A percentile compares a stretch with the other conserved stretches of the same genome.
These are phyloP conservation scores for Congeria kusceri DNA, from an alignment of 2,888 invertebrate species.

Conservation along the genomic window DNA sequence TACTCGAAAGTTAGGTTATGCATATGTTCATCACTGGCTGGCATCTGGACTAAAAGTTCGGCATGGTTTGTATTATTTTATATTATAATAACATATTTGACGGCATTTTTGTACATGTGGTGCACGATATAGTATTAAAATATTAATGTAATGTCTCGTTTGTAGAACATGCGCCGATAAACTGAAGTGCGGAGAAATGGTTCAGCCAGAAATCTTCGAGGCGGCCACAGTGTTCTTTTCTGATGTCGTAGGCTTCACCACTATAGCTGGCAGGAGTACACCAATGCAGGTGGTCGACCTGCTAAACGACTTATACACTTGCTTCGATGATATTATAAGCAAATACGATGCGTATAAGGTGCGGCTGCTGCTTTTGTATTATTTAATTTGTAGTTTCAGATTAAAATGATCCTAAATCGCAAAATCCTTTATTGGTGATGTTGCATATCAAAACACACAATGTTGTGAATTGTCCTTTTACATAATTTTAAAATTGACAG, in stretches of 20 bases:
- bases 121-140: too few species aligned
- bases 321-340: slow-evolving; percentile 46
- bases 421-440: too few species aligned
- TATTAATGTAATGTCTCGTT: background rate
- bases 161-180: slow-evolving; percentile 58
- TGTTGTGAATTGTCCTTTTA: too few species aligned
- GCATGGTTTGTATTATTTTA: too few species aligned
- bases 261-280: slow-evolving; percentile 58
- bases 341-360: slow-evolving; percentile 56
- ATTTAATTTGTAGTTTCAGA: too few species aligned
- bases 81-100: too few species aligned
- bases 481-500: background rate
- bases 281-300: slow-evolving; percentile 65
- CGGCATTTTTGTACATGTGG: too few species aligned
- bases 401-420: too few species aligned
- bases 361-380: background rate
- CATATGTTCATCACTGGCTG: too few species aligned
- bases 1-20: too few species aligned
- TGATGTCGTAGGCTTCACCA: slow-evolving; percentile 71
- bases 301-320: slow-evolving; percentile 55
- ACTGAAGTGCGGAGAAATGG: slow-evolving; percentile 50
- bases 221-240: slow-evolving; percentile 67
- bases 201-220: slow-evolving; percentile 61
- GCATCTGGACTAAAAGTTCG: too few species aligned
- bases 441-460: too few species aligned